phyloP scores from a whole-genome alignment of 2,113 vertebrate genomes.

The Hypanus sabinus region DNA sequence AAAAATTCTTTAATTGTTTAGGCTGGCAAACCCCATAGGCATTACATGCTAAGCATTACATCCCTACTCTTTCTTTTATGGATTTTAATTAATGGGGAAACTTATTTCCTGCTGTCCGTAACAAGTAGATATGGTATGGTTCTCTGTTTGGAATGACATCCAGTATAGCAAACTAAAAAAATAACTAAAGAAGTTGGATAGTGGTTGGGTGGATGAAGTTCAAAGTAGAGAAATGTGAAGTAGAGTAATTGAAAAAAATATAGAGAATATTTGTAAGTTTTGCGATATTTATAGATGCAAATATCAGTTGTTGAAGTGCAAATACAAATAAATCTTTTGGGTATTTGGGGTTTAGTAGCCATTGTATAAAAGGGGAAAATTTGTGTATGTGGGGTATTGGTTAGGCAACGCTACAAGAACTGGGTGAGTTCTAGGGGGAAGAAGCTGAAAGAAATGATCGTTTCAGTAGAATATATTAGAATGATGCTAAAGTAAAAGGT shows the following conservation, averaged over 20 bases:
- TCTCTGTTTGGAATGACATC: not conserved
- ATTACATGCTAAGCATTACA: too few relatives aligned
- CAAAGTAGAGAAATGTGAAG: not conserved
- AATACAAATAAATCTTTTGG: not conserved
- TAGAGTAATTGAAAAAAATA: not conserved
- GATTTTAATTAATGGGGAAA: constrained; percentile 17
- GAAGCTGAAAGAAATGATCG: not conserved
- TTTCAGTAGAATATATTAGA: not conserved
- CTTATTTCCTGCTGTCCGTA: not conserved
- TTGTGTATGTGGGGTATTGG: not conserved
- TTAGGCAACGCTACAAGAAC: not conserved
- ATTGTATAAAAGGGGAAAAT: not conserved
- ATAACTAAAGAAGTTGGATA: not conserved
- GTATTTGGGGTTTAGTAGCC: not conserved
- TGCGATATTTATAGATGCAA: not conserved
- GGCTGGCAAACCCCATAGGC: too few relatives aligned
- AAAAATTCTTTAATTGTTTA: too few relatives aligned
- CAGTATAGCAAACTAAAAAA: not conserved
- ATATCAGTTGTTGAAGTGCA: not conserved
- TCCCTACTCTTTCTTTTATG: not conserved
- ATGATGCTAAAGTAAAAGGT: not conserved
- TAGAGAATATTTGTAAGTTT: not conserved
- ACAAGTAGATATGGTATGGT: not conserved
- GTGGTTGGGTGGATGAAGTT: not conserved
- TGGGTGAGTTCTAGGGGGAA: not conserved